phyloP scores from a whole-genome alignment of 2,797 vertebrate genomes.

The Syngnathus acus region DNA sequence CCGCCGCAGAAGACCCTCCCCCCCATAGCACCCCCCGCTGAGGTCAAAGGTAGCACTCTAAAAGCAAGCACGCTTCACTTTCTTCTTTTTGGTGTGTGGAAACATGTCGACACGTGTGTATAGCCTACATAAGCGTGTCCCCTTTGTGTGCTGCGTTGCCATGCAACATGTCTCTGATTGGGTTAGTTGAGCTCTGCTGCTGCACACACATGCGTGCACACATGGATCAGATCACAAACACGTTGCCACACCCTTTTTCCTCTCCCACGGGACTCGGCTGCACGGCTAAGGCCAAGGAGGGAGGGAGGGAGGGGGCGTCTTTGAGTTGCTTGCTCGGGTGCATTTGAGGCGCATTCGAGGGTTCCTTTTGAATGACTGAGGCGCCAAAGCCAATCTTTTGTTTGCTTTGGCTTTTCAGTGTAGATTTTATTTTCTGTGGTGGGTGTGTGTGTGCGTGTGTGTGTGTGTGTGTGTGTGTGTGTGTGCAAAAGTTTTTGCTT shows the following conservation, averaged over 20 bases:
- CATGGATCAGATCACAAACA: constrained; percentile 36
- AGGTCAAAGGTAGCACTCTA: background rate
- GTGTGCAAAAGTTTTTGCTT: background rate
- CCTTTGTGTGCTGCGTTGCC: constrained; percentile 73
- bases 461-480: too few relatives aligned
- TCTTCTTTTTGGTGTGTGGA: constrained; percentile 40
- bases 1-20: background rate
- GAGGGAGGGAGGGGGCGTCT: constrained; percentile 13
- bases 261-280: constrained; percentile 54
- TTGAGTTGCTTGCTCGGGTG: background rate
- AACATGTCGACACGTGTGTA: constrained; percentile 42
- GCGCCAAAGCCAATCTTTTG: background rate
- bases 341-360: background rate
- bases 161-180: constrained; percentile 77
- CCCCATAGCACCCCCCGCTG: background rate
- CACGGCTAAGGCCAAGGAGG: constrained; percentile 56
- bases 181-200: constrained; percentile 67
- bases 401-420: background rate
- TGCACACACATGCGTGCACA: constrained; percentile 12
- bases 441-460: too few relatives aligned
- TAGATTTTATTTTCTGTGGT: background rate
- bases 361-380: background rate
- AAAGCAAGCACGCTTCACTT: constrained; percentile 13
- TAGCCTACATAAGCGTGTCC: constrained; percentile 47
- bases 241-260: constrained; percentile 61